A percentile compares a stretch with the other conserved stretches of the same genome.
phyloP scores from a whole-genome alignment of 2,113 vertebrate species.

The Ranitomeya imitator region DNA sequence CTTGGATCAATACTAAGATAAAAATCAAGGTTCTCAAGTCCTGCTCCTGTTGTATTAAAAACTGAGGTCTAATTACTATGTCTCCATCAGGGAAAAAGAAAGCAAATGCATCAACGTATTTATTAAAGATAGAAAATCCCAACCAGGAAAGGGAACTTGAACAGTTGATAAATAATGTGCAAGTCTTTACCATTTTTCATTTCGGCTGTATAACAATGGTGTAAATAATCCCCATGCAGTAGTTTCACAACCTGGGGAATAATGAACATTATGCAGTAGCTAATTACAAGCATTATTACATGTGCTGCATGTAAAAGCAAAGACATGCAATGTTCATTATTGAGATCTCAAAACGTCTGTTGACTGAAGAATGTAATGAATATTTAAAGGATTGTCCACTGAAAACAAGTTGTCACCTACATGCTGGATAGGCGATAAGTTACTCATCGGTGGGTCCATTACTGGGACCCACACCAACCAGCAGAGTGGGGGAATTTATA shows the following conservation, averaged over 20 bases:
- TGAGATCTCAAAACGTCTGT: neutral
- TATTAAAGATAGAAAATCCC: neutral
- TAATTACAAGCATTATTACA: conserved; percentile 20
- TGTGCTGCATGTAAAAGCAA: neutral
- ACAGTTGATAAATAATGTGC: neutral
- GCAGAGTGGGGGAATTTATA: no score
- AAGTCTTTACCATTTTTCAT: conserved; percentile 13
- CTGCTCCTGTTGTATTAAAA: neutral
- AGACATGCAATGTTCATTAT: neutral
- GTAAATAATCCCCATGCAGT: conserved; percentile 18
- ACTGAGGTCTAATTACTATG: conserved; percentile 9
- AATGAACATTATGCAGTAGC: conserved; percentile 3
- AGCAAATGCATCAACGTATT: neutral
- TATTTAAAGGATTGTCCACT: neutral
- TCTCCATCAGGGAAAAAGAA: neutral
- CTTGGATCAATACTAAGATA: conserved; percentile 8
- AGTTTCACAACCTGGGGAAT: neutral
- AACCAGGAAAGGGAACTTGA: neutral
- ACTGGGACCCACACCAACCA: no score
- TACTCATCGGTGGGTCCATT: no score
- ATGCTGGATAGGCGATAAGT: no score
- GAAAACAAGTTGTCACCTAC: no score
- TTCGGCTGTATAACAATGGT: neutral
- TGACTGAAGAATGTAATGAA: neutral
- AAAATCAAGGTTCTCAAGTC: neutral